A percentile compares a stretch with the other conserved stretches of the same genome.
These are phyloP conservation scores for Atractosteus spatula DNA, from an alignment of 2,113 vertebrate species.

Conservation along the genomic window DNA sequence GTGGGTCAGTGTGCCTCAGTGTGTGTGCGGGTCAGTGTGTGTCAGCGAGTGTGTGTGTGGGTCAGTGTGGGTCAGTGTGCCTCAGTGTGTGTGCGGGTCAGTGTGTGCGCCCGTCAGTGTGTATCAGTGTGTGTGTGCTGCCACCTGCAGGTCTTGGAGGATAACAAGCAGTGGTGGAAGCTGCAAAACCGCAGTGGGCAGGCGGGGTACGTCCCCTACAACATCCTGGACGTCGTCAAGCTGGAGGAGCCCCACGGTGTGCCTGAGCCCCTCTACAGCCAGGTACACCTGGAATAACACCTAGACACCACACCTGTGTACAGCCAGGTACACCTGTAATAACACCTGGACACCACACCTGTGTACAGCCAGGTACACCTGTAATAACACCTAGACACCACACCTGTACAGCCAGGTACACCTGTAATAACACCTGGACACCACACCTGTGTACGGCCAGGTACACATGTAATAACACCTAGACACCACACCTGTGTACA, in stretches of 20 bases:
- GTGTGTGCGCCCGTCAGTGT: not conserved
- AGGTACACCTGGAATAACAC: slow-evolving; percentile 36
- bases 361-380: not conserved
- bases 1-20: slow-evolving; percentile 1
- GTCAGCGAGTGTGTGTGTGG: not conserved
- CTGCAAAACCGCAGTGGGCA: slow-evolving; percentile 85
- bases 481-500: not conserved
- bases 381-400: not conserved
- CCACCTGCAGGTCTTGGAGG: slow-evolving; percentile 80
- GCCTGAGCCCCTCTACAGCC: slow-evolving; percentile 42
- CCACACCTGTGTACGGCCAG: not conserved
- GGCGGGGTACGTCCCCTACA: slow-evolving; percentile 83
- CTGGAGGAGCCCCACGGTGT: slow-evolving; percentile 63
- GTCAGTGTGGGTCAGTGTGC: not conserved
- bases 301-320: slow-evolving; percentile 30
- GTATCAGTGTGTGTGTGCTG: not conserved
- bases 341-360: slow-evolving; percentile 1
- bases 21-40: not conserved
- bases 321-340: slow-evolving; percentile 44
- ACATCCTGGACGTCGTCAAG: slow-evolving; percentile 78
- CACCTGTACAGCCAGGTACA: not conserved
- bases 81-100: not conserved
- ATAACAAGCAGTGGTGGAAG: slow-evolving; percentile 94
- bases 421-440: not conserved
- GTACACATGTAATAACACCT: not conserved